Conservation (phyloP, 1,140 invertebrate genomes). For the Phymastichus coffea region DNA sequence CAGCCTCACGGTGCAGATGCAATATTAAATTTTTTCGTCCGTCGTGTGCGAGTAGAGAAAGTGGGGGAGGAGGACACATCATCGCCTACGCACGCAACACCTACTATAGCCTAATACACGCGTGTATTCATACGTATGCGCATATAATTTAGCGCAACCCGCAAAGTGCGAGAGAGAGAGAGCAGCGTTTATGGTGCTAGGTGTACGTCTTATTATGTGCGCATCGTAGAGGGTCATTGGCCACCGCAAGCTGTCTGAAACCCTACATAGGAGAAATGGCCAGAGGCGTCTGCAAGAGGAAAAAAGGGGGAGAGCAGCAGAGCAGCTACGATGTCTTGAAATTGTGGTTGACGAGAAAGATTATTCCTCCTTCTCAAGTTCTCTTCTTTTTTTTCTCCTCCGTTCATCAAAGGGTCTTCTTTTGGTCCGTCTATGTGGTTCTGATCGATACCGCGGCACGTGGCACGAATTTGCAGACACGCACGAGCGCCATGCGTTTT, state of each 20-base stretch:
- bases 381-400: not conserved
- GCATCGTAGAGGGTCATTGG: slow-evolving; percentile 37
- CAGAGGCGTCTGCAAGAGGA: slow-evolving; percentile 4
- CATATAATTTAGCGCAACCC: slow-evolving; percentile 42
- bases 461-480: not conserved
- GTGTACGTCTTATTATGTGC: slow-evolving; percentile 38
- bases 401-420: not conserved
- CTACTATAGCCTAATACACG: too few relatives aligned
- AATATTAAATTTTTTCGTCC: slow-evolving; percentile 18
- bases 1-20: not conserved
- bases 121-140: too few relatives aligned
- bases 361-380: not conserved
- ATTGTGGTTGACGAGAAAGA: slow-evolving; percentile 17
- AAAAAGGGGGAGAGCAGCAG: not conserved
- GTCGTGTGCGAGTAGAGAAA: too few relatives aligned
- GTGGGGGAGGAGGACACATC: not conserved
- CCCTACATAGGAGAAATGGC: slow-evolving; percentile 16
- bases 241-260: slow-evolving; percentile 27
- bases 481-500: not conserved
- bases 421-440: not conserved
- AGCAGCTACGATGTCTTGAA: slow-evolving; percentile 5
- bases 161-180: slow-evolving; percentile 38
- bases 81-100: slow-evolving; percentile 15
- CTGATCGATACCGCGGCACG: not conserved
- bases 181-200: slow-evolving; percentile 41